phyloP scores from a whole-genome alignment of 2,113 vertebrate genomes.

The Leptobrachium ailaonicum region DNA sequence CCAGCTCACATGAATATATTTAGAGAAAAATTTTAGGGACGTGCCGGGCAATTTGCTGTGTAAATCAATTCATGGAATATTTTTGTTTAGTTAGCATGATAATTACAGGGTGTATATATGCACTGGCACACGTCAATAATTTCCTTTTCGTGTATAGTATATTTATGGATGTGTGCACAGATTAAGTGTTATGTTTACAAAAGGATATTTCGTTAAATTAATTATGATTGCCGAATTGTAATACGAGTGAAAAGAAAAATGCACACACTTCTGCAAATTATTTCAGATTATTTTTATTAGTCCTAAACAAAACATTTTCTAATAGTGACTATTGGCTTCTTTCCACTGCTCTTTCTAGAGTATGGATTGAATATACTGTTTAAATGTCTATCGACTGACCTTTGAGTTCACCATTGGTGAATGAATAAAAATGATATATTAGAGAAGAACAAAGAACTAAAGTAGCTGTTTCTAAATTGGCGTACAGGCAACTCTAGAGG shows the following conservation, averaged over 20 bases:
- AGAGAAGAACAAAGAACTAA: no score
- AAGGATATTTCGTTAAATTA: neutral
- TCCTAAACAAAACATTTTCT: neutral
- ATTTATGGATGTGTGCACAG: neutral
- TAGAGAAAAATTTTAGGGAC: no score
- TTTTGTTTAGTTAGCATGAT: neutral
- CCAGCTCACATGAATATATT: no score
- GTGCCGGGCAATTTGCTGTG: neutral
- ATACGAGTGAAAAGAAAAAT: neutral
- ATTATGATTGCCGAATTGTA: neutral
- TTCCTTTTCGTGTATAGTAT: neutral
- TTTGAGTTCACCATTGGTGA: no score
- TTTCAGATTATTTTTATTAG: neutral
- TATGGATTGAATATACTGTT: no score
- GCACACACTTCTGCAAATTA: neutral
- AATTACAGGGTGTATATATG: neutral
- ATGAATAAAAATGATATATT: no score
- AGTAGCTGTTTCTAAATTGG: no score
- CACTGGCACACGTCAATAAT: neutral
- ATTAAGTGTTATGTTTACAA: neutral
- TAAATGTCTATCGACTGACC: no score
- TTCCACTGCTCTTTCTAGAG: neutral
- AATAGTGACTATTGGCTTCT: neutral
- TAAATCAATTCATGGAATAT: neutral
- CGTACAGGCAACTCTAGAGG: no score